Base-by-base conservation (phyloP, 2,888 invertebrate species). In the Acanthopleura granulata region DNA sequence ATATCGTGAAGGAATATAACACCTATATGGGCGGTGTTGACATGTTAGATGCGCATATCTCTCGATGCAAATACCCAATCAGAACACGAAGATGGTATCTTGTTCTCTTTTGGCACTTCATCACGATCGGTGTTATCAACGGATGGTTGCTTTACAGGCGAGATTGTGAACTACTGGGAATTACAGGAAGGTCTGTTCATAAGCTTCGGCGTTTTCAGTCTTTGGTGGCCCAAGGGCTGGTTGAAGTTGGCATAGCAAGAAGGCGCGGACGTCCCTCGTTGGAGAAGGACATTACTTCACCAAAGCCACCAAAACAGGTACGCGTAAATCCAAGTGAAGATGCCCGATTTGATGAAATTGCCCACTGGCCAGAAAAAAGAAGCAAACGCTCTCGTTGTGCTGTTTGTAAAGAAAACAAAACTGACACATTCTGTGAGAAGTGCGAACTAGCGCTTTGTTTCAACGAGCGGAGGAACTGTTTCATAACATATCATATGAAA, bases 21-120 rank as follows among this genome's bases (percentile, higher is more conserved):
- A 76, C 78, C 76, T 73, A 78, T 66, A 85, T 84, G 85, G 84
- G 84, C n/a, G 85, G 86, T 61, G 84, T 86, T 16, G 83, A 86
- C 73, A 79, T 78, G 71, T 66, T 77, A 18, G 82, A 83, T 51
- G 72, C 72, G 30, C 66, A 72, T 29, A 62, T 72, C 25, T n/a
- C 74, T n/a, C 49, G 49, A 4, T 72, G 72, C 40, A 72, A 72
- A 72, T 72, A 49, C 18, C 1, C 49, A 1, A 72, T 72, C 25
- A 16, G 72, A 15, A 49, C 72, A 1, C 25, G 50, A 1, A 9
- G 72, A 72, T 72, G 72, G 72, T 72, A 72, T 22, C 6, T 72
- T 9, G 9, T 72, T 49, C 30, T 72, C 3, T 72, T 72, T 18
- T 72, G 72, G 72, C 49, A 72, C 40, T 72, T 49, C 30, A 16